Evolutionary conservation across 2,113 vertebrate species (phyloP), one percentile per base, ranked within the genome.

Genomic region (Hippocampus mohnikei): DNA sequence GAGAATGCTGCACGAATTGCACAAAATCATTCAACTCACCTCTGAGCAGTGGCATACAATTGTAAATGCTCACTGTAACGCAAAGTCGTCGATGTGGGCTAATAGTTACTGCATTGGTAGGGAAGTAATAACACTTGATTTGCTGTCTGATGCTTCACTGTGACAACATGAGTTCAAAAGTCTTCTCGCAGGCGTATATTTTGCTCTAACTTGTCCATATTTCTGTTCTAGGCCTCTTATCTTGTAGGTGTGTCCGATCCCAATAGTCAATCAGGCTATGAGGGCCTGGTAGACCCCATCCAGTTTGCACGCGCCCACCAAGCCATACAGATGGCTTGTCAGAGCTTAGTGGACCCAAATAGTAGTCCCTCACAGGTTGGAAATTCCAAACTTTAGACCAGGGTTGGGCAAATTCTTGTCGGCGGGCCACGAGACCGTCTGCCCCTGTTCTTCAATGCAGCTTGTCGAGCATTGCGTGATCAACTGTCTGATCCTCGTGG

Each of bases 241-340:
- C 91, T 99, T 65, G 97, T 99, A 0, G 98, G 97, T 21, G 95
- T 99, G 86, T 99, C 98, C 0, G 98, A 99, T 83, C 97, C 97
- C 1, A 98, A 98, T 80, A 99, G 98, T 82, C 98, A 98, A 80
- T 96, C 96, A 0, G 98, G 98, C 44, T 96, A 99, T 46, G 96
- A 98, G 83, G 98, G 98, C 18, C 92, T 99, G 0, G 98, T 99
- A 65, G 98, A 99, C 81, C 98, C 96, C 5, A 98, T 98, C 86
- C 98, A 99, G 58, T 98, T 99, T 88, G 96, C 97, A 68, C 92
- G 94, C 75, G 97, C 98, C 71, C 96, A 99, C 81, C 97, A 99
- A 76, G 98, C 98, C 0, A 99, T 99, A 89, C 98, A 99, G 86
- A 98, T 97, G 94, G 98, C 98, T 0, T 98, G 98, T 78, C 96